Evolutionary conservation across 1,140 invertebrate species (phyloP).

Genomic region (Grapholita molesta): DNA sequence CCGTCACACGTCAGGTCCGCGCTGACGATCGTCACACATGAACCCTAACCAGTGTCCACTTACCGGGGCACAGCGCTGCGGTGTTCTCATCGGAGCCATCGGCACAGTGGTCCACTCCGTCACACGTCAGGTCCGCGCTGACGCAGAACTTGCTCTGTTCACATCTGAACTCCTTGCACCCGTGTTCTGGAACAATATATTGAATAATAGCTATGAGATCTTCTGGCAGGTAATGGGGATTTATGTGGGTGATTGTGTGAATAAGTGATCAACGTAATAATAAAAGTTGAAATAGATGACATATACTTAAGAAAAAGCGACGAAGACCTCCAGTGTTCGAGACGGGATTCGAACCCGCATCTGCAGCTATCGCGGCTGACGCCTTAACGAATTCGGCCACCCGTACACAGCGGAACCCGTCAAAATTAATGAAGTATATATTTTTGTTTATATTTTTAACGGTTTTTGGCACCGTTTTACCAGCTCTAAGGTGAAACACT

Average conservation of each 20-base stretch:
- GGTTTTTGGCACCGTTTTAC: no score
- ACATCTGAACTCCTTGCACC: conserved; percentile 93
- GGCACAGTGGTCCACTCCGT: conserved; percentile 94
- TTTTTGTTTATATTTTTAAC: no score
- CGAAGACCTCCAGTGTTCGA: no score
- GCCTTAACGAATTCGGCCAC: no score
- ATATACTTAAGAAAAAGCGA: no score
- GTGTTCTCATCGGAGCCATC: conserved; percentile 93
- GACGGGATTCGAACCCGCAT: no score
- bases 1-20: conserved; percentile 16
- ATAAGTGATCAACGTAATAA: not conserved
- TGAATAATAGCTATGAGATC: conserved; percentile 15
- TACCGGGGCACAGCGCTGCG: conserved; percentile 89
- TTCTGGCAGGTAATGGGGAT: conserved; percentile 10
- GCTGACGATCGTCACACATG: conserved; percentile 70
- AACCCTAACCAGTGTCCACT: conserved; percentile 81
- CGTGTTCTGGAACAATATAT: conserved; percentile 84
- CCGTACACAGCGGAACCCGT: no score
- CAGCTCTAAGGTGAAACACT: no score
- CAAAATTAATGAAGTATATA: no score
- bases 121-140: conserved; percentile 91
- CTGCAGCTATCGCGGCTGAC: no score
- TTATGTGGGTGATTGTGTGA: not conserved
- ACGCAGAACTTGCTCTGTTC: conserved; percentile 93
- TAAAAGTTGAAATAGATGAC: no score